These are phyloP conservation scores for Diarsia brunnea DNA, from an alignment of 2,888 invertebrate species.

Conservation along the genomic window DNA sequence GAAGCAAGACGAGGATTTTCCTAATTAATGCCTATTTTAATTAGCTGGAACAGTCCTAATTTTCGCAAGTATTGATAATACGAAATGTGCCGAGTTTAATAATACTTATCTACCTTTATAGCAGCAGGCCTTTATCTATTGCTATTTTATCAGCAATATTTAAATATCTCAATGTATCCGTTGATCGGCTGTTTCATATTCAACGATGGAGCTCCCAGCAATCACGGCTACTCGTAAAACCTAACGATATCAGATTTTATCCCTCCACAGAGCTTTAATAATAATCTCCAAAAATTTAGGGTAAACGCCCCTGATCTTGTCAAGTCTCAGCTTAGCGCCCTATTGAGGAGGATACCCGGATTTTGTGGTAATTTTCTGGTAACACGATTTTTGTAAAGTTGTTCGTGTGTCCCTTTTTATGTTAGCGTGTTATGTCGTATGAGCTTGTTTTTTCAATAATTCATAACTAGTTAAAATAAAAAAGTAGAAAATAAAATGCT, in stretches of 20 bases:
- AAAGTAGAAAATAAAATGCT: neutral
- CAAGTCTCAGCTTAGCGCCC: constrained; percentile 66
- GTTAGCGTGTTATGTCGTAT: neutral
- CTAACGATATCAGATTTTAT: constrained; percentile 74
- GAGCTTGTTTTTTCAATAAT: neutral
- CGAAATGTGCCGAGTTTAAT: constrained; percentile 3
- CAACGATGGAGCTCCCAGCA: constrained; percentile 63
- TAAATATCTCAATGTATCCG: constrained; percentile 57
- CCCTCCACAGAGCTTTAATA: constrained; percentile 71
- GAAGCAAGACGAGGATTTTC: neutral
- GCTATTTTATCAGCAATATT: constrained; percentile 52
- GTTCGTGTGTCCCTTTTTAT: constrained; percentile 4
- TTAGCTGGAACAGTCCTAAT: constrained; percentile 1
- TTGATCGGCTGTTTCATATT: constrained; percentile 69
- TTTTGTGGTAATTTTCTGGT: constrained; percentile 61
- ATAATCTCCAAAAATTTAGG: constrained; percentile 71
- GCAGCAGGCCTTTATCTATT: constrained; percentile 26
- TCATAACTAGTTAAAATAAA: neutral
- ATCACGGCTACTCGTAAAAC: constrained; percentile 76
- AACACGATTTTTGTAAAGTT: constrained; percentile 43
- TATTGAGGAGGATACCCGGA: constrained; percentile 61
- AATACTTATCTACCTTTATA: constrained; percentile 30
- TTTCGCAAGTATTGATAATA: neutral
- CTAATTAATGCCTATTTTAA: constrained; percentile 10
- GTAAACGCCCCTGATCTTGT: constrained; percentile 69